These are phyloP conservation scores for Pegoplata infirma DNA, from an alignment of 2,888 invertebrate genomes.

Conservation along the genomic window DNA sequence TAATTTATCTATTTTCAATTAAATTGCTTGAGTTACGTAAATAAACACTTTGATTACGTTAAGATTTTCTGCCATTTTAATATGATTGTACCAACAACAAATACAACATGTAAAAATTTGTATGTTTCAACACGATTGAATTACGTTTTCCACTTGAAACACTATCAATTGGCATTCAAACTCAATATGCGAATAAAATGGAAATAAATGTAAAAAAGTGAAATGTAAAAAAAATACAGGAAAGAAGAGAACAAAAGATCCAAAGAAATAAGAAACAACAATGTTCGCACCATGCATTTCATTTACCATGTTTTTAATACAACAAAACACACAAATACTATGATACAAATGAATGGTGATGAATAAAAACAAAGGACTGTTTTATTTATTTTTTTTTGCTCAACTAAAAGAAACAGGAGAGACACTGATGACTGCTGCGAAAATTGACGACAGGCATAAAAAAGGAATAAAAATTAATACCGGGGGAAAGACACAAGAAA, in stretches of 20 bases:
- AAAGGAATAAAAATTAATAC: slow-evolving; percentile 57
- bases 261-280: slow-evolving; percentile 4
- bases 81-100: slow-evolving; percentile 19
- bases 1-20: slow-evolving; percentile 50
- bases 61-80: slow-evolving; percentile 33
- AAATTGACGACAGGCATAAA: slow-evolving; percentile 25
- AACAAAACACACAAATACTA: slow-evolving; percentile 12
- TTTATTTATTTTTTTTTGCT: too few relatives aligned
- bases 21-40: slow-evolving; percentile 36
- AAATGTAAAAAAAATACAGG: not conserved
- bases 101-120: slow-evolving; percentile 49
- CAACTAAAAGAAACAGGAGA: slow-evolving; percentile 29
- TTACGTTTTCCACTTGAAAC: slow-evolving; percentile 61
- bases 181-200: slow-evolving; percentile 32
- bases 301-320: slow-evolving; percentile 5
- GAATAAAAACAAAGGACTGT: slow-evolving; percentile 51
- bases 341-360: slow-evolving; percentile 25
- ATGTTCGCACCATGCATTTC: slow-evolving; percentile 41
- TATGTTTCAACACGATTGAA: slow-evolving; percentile 62
- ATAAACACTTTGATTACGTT: slow-evolving; percentile 42
- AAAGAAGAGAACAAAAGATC: not conserved
- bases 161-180: slow-evolving; percentile 55
- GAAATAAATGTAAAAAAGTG: slow-evolving; percentile 28
- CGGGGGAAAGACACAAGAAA: slow-evolving; percentile 12
- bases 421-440: slow-evolving; percentile 28